Base-by-base conservation (phyloP, 1,140 invertebrate species). In the Prorops nasuta region DNA sequence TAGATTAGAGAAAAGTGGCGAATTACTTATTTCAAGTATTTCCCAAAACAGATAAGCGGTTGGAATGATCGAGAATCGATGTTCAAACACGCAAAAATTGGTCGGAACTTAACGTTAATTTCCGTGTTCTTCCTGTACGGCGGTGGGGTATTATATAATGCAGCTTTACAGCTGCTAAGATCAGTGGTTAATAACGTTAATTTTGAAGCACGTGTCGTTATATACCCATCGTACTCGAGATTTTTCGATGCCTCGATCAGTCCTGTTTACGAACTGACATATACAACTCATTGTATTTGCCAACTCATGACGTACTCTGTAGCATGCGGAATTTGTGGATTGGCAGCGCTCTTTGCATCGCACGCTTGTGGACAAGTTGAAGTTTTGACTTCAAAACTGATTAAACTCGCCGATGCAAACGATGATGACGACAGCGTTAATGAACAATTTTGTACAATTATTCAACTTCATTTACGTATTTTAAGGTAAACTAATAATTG, bases 341-440 rank as follows among this genome's bases (percentile, higher is more conserved):
- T 61, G 2, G 58, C 58, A 1, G 53, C 58, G 2, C 37, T 61
- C 3, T 61, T 64, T 18, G 53, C 40, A 18, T 45, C 58, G n/a
- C 58, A 64, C 41, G 51, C 51, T 3, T 58, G 56, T 39, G 58
- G 51, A n/a, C 62, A 64, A 44, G 40, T 58, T n/a, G 49, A 61
- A 17, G 53, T 64, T 14, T 28, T 64, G 3, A 55, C 54, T 4
- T 28, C 24, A 4, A 28, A 28, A 10, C 10, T 28, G n/a, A n/a
- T n/a, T n/a, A n/a, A n/a, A n/a, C n/a, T n/a, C n/a, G n/a, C n/a
- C n/a, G n/a, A n/a, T n/a, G n/a, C n/a, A n/a, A n/a, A n/a, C n/a
- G n/a, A n/a, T n/a, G n/a, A n/a, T n/a, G n/a, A n/a, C n/a, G n/a
- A n/a, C n/a, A n/a, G n/a, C n/a, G n/a, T n/a, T n/a, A n/a, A n/a